Conservation (phyloP, 2,888 invertebrate species). For the Alsophila aescularia region DNA sequence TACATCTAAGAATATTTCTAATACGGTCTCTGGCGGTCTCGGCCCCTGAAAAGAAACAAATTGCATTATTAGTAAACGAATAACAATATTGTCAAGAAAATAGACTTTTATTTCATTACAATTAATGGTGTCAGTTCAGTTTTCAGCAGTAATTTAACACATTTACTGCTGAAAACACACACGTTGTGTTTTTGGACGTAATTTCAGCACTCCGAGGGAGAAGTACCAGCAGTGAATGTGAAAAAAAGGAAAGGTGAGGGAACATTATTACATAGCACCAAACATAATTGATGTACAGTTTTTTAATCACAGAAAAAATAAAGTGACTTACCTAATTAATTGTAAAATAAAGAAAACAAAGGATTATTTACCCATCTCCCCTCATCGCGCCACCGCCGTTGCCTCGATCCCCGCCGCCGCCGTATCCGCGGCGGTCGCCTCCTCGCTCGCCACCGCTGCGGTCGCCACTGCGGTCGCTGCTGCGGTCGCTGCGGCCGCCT, state of each 20-base stretch:
- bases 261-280: too few relatives aligned
- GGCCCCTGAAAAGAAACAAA: conserved; percentile 73
- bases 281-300: too few relatives aligned
- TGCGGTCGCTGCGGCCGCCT: conserved; percentile 50
- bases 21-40: conserved; percentile 65
- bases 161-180: too few relatives aligned
- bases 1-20: conserved; percentile 35
- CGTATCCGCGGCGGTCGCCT: conserved; percentile 63
- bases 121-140: too few relatives aligned
- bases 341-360: neutral
- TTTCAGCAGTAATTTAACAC: too few relatives aligned
- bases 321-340: neutral
- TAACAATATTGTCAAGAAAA: too few relatives aligned
- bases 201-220: too few relatives aligned
- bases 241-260: too few relatives aligned
- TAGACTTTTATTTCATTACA: too few relatives aligned
- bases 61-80: too few relatives aligned
- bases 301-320: neutral
- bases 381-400: conserved; percentile 70
- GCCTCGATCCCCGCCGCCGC: conserved; percentile 58
- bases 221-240: too few relatives aligned
- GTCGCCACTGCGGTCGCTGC: conserved; percentile 53
- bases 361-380: conserved; percentile 65
- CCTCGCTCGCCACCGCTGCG: conserved; percentile 60
- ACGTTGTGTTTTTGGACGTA: too few relatives aligned